These are phyloP conservation scores for Setophaga kirtlandii DNA, from an alignment of 2,113 vertebrate species.

Conservation along the genomic window DNA sequence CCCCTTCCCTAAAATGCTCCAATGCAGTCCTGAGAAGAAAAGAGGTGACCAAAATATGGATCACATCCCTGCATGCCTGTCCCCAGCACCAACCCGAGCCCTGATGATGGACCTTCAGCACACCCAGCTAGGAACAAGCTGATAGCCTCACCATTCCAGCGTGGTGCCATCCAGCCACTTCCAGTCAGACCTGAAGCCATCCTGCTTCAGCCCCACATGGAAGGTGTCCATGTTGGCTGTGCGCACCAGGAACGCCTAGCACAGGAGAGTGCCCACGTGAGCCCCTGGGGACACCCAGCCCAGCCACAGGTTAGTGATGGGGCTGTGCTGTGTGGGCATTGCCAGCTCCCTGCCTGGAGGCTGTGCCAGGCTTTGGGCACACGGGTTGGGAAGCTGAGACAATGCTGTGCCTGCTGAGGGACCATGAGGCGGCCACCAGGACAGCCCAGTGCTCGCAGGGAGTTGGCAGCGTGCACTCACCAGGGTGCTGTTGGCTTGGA, in stretches of 20 bases:
- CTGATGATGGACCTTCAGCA: not conserved
- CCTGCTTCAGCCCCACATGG: slow-evolving; percentile 20
- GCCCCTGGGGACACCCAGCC: not conserved
- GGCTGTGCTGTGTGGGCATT: rapidly evolving
- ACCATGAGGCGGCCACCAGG: not conserved
- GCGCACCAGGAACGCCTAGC: slow-evolving; percentile 4
- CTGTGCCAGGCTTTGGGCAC: not conserved
- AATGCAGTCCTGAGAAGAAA: not conserved
- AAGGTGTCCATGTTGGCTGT: not conserved
- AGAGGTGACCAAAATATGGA: not conserved
- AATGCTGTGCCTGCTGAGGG: not conserved
- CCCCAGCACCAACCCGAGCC: rapidly evolving
- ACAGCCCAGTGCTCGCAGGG: rapidly evolving
- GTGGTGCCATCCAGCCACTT: slow-evolving; percentile 32
- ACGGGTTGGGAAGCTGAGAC: not conserved
- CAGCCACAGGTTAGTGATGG: rapidly evolving
- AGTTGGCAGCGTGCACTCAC: not conserved
- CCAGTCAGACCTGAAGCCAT: not conserved
- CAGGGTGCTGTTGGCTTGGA: slow-evolving; percentile 10
- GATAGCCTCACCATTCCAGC: not conserved
- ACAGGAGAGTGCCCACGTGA: not conserved
- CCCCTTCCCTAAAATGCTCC: not conserved
- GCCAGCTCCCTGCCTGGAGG: not conserved
- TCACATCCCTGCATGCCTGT: not conserved
- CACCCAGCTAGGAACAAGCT: not conserved